Conservation (phyloP, 2,888 invertebrate genomes). For the Belgica antarctica region DNA sequence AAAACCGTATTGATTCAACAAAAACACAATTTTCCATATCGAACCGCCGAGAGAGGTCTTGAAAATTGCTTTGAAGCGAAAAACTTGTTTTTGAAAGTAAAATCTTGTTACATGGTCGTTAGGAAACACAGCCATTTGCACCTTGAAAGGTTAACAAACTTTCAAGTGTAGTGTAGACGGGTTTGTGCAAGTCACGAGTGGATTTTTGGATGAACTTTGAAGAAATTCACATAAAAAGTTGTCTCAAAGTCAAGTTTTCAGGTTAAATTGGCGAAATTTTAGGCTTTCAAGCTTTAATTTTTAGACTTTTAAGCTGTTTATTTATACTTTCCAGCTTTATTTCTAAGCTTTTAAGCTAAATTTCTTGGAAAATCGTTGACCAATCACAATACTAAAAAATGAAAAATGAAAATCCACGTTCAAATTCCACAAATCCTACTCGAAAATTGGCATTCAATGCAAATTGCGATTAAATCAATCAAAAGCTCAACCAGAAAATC, state of each 20-base stretch:
- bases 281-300: too few relatives aligned
- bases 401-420: too few relatives aligned
- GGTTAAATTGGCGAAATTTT: too few relatives aligned
- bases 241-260: too few relatives aligned
- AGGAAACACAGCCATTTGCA: constrained; percentile 3
- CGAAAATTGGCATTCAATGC: too few relatives aligned
- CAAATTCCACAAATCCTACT: too few relatives aligned
- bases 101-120: constrained; percentile 9
- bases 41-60: not conserved
- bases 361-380: too few relatives aligned
- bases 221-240: too few relatives aligned
- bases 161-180: not conserved
- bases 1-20: constrained; percentile 8
- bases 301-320: too few relatives aligned
- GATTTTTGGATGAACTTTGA: too few relatives aligned
- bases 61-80: not conserved
- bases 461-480: constrained; percentile 19
- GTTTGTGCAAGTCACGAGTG: not conserved
- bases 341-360: too few relatives aligned
- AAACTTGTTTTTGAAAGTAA: constrained; percentile 3
- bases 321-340: not conserved
- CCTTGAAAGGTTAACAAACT: constrained; percentile 14
- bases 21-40: not conserved
- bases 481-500: constrained; percentile 11
- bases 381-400: too few relatives aligned